A percentile compares a stretch with the other conserved stretches of the same genome.
phyloP scores from a whole-genome alignment of 92 coral and sea anemone genomes.

The Montipora capitata region DNA sequence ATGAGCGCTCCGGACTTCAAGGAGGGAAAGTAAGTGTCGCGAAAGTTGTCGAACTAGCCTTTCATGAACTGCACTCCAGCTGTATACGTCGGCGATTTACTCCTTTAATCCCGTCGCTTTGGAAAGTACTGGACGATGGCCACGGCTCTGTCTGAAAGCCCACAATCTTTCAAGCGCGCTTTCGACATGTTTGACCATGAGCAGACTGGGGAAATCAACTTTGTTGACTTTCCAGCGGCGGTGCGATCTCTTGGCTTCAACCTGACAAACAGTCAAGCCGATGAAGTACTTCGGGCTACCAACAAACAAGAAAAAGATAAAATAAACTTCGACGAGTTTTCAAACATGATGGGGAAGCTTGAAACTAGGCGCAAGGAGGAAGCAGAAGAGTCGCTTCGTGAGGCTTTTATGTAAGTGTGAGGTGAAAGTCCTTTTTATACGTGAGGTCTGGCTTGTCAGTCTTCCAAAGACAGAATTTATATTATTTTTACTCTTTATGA shows the following conservation, averaged over 20 bases:
- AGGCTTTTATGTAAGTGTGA: slow-evolving; percentile 85
- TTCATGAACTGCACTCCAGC: slow-evolving; percentile 29
- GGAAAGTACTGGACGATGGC: slow-evolving; percentile 1
- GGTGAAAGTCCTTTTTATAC: too few species aligned
- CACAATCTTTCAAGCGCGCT: slow-evolving; percentile 41
- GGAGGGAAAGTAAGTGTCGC: slow-evolving; percentile 34
- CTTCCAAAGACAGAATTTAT: too few species aligned
- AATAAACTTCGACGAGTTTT: slow-evolving; percentile 81
- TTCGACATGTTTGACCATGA: slow-evolving; percentile 81
- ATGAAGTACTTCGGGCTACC: slow-evolving; percentile 62
- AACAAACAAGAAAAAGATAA: slow-evolving; percentile 79
- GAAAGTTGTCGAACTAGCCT: slow-evolving; percentile 25
- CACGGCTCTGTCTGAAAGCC: not conserved
- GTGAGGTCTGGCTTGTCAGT: too few species aligned
- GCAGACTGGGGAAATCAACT: slow-evolving; percentile 73
- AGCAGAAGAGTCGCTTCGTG: slow-evolving; percentile 77
- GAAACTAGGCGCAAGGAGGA: slow-evolving; percentile 63
- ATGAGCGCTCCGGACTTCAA: slow-evolving; percentile 24
- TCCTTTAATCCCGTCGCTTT: not conserved
- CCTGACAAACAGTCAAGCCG: slow-evolving; percentile 68
- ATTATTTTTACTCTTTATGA: not conserved
- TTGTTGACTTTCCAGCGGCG: slow-evolving; percentile 71
- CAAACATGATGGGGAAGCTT: slow-evolving; percentile 75
- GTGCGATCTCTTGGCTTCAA: slow-evolving; percentile 79
- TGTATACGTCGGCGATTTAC: slow-evolving; percentile 4